Evolutionary conservation across 1,140 invertebrate genomes (phyloP), one percentile per base, ranked within the genome.

Genomic region (Diabrotica undecimpunctata): DNA sequence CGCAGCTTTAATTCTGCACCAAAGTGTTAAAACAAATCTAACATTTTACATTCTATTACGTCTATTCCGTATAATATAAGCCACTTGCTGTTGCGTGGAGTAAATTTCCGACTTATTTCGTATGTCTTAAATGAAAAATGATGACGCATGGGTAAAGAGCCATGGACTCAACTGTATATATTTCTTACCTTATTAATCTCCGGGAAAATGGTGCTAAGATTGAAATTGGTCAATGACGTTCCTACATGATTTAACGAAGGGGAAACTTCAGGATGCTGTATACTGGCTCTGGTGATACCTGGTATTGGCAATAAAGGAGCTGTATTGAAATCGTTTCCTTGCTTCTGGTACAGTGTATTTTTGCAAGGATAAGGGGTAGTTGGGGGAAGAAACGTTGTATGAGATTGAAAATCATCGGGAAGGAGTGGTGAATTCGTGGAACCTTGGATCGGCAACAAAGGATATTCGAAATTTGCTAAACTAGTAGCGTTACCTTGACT

Each of bases 161-260:
- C 25, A 25, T 25, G 4, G 1, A 25, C 25, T 2, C 1, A 25
- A 25, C 25, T 25, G 1, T 2, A 4, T 25, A 4, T 25, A 25
- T 25, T 25, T 25, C 54, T 14, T 14, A 87, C 86, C 81, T 87
- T 87, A 75, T 87, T 87, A 62, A 88, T 88, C 73, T 88, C 87
- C 7, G 87, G 87, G 73, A 88, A 88, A 62, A 88, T 88, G 0
- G 87, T 86, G 64, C 85, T 86, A 35, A 88, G 75, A 78, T 88
- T 88, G 69, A 88, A 88, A 66, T 88, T 88, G 0, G 86, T 86
- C 9, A 88, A 78, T 70, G 84, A 85, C 0, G 82, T 85, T 59
- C 83, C 82, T 36, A 64, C 73, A 59, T 65, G 69, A 63, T 75
- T 73, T 6, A 75, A 62, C 5, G 72, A 75, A 1, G 73, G 74